Base-by-base conservation (phyloP, 2,797 vertebrate species). In the Antennarius maculatus region DNA sequence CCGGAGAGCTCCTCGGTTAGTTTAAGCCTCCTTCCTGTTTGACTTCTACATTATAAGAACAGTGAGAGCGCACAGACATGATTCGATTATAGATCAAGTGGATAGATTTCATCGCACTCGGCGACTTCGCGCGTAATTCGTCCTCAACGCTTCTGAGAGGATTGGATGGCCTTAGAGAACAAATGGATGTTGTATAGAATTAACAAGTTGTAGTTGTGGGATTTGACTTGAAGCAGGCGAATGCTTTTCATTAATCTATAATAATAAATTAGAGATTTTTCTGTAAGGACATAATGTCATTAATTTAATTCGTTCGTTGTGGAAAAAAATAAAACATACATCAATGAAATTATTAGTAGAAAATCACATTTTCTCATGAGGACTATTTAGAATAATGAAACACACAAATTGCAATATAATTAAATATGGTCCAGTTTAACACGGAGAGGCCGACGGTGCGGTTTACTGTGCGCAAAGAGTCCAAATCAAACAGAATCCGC, bases 1-100 rank as follows among this genome's bases (percentile, higher is more conserved):
- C 79, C 61, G 49, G 76, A 80, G 81, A 74, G 71, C 74, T 69
- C 60, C 72, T 79, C 51, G 69, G 81, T 89, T 82, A 62, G 64
- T 85, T 87, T 83, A 80, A 82, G 72, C 66, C 82, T 82, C 75
- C 61, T 87, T 89, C 85, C 85, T 90, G 83, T 90, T 89, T 85
- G 42, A 85, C 70, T 82, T 88, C 61, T 75, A 85, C 69, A 71
- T 83, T 80, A 79, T 39, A 55, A 60, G 72, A 69, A 50, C 68
- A 53, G 79, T 67, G 69, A 76, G 66, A 54, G 71, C 59, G 66
- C 6, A 11, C 61, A 16, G 31, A 59, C 80, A 64, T 79, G 69
- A 86, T 89, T 86, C 71, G 61, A 71, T 81, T 62, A 77, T 27
- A 69, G 42, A 84, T 84, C 70, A 77, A 77, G 77, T 31, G 23